Evolutionary conservation across 2,113 vertebrate species (phyloP), one percentile per base, ranked within the genome.

Genomic region (human (Homo sapiens)): DNA sequence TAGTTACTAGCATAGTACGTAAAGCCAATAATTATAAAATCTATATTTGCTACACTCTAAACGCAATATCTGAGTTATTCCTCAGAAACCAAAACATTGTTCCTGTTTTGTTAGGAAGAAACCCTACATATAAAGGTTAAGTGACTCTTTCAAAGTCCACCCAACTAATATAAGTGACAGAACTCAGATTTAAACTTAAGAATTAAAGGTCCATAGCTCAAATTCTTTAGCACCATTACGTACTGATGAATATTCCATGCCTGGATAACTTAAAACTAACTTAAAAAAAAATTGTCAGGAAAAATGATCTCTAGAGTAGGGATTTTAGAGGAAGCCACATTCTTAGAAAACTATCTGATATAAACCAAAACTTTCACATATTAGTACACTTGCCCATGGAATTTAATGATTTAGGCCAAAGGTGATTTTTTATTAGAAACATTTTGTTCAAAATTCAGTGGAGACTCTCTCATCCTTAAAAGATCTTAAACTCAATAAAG

Each of bases 361-460:
- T 4, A 82, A 72, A 61, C 16, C 27, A 61, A 35, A 91, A 57
- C 78, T 89, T 79, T 64, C 30, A 94, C 11, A 6, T 73, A 43
- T 40, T 55, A 81, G 40, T 12, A 57, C 5, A 45, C 22, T 80
- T 87, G 11, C n/a, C 64, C 12, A n/a, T 6, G 4, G 30, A 95
- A 96, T n/a, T 50, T 84, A 94, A 95, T 90, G 2, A 83, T 83
- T 87, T 90, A 80, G 25, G 55, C 85, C 16, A 57, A 94, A 97
- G 48, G 11, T 85, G 5, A 73, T 35, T 79, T 73, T 64, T 92
- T 83, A 75, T 59, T 75, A 68, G 23, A 38, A 22, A 96, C 94
- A 2, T 66, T 59, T 38, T 43, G 6, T 22, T 78, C 79, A 96
- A 94, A 87, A 75, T 90, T 84, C 50, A 90, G 22, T 64, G 6